These are phyloP conservation scores for Schizopygopsis malacanthus DNA, from an alignment of 2,797 vertebrate genomes.

Conservation along the genomic window DNA sequence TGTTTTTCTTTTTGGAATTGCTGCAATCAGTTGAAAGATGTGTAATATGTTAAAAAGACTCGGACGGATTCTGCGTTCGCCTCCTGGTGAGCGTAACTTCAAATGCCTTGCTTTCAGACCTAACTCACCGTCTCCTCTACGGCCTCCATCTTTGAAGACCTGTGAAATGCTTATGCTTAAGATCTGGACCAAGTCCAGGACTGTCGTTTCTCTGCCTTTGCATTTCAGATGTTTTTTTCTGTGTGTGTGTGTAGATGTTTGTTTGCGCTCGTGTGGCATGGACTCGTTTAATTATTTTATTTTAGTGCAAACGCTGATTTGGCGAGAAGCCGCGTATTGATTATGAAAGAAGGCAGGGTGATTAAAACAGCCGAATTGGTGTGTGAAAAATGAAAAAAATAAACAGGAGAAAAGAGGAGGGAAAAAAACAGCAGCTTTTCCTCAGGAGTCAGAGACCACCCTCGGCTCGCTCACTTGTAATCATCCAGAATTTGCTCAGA, in stretches of 20 bases:
- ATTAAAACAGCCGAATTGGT: slow-evolving; percentile 44
- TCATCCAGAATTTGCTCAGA: slow-evolving; percentile 82
- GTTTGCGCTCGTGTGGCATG: slow-evolving; percentile 35
- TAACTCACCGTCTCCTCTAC: slow-evolving; percentile 39
- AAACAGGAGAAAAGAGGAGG: slow-evolving; percentile 44
- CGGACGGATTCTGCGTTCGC: not conserved
- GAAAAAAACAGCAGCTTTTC: slow-evolving; percentile 66
- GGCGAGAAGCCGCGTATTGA: slow-evolving; percentile 29
- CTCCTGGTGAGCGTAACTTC: slow-evolving; percentile 51
- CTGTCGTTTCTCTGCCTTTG: slow-evolving; percentile 33
- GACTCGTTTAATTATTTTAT: slow-evolving; percentile 38
- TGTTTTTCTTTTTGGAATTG: not conserved
- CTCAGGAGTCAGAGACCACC: slow-evolving; percentile 79
- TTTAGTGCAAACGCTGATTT: slow-evolving; percentile 28
- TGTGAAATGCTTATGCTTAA: slow-evolving; percentile 53
- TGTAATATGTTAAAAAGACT: slow-evolving; percentile 29
- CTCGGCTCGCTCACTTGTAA: slow-evolving; percentile 81
- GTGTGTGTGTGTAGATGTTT: slow-evolving; percentile 38
- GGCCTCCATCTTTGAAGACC: slow-evolving; percentile 53
- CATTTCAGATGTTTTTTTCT: slow-evolving; percentile 27
- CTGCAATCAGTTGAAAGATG: slow-evolving; percentile 38
- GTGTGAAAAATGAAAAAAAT: slow-evolving; percentile 39
- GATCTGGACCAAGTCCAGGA: slow-evolving; percentile 53
- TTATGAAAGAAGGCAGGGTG: slow-evolving; percentile 45
- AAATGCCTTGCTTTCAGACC: slow-evolving; percentile 41